Evolutionary conservation across 1,140 invertebrate genomes (phyloP).

Genomic region (Drosophila eugracilis): DNA sequence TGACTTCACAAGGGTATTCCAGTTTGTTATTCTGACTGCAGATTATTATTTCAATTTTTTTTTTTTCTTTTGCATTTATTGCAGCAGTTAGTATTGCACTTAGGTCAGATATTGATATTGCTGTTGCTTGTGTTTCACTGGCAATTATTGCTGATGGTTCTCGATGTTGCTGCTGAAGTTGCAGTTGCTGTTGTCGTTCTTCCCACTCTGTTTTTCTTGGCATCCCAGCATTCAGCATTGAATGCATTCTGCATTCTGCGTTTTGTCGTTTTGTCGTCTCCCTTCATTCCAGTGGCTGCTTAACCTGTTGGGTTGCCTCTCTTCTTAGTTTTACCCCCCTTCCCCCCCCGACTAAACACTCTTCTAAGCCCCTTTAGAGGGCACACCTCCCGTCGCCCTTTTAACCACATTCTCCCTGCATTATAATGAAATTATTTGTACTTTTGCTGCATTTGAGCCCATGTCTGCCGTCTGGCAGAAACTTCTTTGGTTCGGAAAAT

Average conservation of each 20-base stretch:
- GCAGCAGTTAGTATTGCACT: conserved; percentile 33
- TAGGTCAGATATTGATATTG: conserved; percentile 35
- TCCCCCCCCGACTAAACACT: conserved; percentile 4
- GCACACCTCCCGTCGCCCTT: not conserved
- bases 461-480: conserved; percentile 15
- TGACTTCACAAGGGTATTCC: not conserved
- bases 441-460: conserved; percentile 57
- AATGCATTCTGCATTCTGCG: conserved; percentile 27
- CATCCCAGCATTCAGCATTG: too few species aligned
- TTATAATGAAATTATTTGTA: conserved; percentile 81
- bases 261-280: conserved; percentile 4
- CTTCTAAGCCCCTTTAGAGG: not conserved
- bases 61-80: not conserved
- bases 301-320: conserved; percentile 43
- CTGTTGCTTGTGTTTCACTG: conserved; percentile 28
- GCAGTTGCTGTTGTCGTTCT: conserved; percentile 24
- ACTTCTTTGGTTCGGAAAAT: conserved; percentile 11
- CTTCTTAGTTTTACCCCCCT: too few species aligned
- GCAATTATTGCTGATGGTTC: conserved; percentile 25
- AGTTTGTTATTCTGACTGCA: conserved; percentile 8
- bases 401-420: conserved; percentile 30
- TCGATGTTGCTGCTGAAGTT: conserved; percentile 15
- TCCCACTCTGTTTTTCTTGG: conserved; percentile 39
- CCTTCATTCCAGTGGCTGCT: conserved; percentile 26
- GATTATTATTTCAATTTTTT: conserved; percentile 11